Base-by-base conservation (phyloP, 2,797 vertebrate species). In the Rhinogobio ventralis region DNA sequence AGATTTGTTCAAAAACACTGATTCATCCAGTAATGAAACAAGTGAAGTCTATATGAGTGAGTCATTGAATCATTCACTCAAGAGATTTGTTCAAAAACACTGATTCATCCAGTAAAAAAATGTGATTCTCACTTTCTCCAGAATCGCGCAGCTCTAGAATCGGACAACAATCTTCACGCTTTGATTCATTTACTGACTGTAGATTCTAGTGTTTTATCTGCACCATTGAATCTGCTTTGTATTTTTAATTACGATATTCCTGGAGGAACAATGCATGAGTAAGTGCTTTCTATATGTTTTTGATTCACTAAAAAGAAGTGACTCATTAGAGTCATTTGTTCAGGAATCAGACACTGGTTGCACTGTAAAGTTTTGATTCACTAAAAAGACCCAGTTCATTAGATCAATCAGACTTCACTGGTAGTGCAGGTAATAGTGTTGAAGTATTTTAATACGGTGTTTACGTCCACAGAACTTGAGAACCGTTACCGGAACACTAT, bases 151-250 rank as follows among this genome's bases (percentile, higher is more conserved):
- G 36, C 36, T 39, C 36, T 39, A 39, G 36, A 39, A 39, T 55
- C 79, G 55, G 66, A 83, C 57, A 25, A 28, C 57, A 62, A 25
- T 25, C 11, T 0, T 25, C 10, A 25, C 3, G 10, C 51, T 53
- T 60, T 2, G 60, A 6, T 62, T 62, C 25, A 1, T 62, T 62
- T 1, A 25, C 57, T 14, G 13, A 5, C n/a, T 62, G 11, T 57
- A n/a, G 9, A 11, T 6, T 62, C 7, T 55, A 55, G 8, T 10
- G 53, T 57, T 64, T 13, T n/a, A 5, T n/a, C 5, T 7, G 25
- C 5, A 1, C 0, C 2, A 64, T 0, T 30, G 5, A 15, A 28
- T 11, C 7, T 0, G 4, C 25, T 28, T 30, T 64, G 14, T 30
- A 17, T 64, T 64, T 64, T 2, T n/a, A n/a, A 64, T 14, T 64